Conservation (phyloP, 2,113 vertebrate genomes). For the Todiramphus saurophagus region DNA sequence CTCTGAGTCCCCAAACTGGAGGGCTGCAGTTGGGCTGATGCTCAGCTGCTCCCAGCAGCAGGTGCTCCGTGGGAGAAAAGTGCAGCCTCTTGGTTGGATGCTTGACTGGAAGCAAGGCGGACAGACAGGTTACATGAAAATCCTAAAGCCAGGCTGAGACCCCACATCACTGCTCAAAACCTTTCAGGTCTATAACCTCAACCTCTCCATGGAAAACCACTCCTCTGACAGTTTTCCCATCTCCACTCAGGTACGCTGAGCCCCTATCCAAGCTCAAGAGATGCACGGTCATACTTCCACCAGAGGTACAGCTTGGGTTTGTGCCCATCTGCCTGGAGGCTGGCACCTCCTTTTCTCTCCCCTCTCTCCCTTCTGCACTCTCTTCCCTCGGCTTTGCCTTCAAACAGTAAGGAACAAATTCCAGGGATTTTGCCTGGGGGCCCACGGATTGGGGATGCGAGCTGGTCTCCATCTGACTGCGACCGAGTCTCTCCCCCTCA, state of each 20-base stretch:
- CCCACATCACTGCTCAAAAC: neutral
- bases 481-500: slow-evolving; percentile 72
- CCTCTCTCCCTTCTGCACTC: neutral
- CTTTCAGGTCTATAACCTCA: neutral
- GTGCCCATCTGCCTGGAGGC: neutral
- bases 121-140: neutral
- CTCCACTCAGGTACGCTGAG: neutral
- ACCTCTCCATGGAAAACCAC: neutral
- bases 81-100: rapidly evolving
- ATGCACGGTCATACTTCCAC: rapidly evolving
- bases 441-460: slow-evolving; percentile 24
- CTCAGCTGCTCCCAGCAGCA: rapidly evolving
- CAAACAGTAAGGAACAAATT: slow-evolving; percentile 68
- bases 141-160: neutral
- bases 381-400: slow-evolving; percentile 16
- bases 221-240: neutral
- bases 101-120: neutral
- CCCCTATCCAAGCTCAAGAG: neutral
- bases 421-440: slow-evolving; percentile 67
- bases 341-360: neutral
- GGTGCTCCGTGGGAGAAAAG: neutral
- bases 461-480: slow-evolving; percentile 71
- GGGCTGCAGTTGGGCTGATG: neutral
- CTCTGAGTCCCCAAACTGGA: neutral
- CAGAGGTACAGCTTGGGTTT: neutral